Conservation (phyloP, 35 echinoderm and acorn worm species). For the Ophioderma brevispina region DNA sequence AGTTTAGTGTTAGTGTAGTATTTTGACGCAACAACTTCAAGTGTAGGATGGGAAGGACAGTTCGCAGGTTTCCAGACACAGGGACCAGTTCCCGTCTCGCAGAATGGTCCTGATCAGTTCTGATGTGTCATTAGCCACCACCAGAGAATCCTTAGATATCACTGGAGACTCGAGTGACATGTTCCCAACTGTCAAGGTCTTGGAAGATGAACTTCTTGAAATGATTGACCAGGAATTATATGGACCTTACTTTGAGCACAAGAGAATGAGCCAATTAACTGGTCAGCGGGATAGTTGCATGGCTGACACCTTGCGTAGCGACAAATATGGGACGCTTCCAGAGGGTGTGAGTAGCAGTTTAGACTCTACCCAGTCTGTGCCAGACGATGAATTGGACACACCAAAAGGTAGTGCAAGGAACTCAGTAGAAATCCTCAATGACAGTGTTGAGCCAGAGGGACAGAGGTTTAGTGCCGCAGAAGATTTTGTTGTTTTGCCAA, state of each 20-base stretch:
- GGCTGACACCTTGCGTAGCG: neutral
- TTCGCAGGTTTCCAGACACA: neutral
- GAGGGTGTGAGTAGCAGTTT: too few relatives aligned
- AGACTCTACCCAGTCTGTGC: neutral
- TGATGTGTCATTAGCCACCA: neutral
- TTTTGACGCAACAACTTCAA: neutral
- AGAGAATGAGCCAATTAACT: conserved; percentile 6
- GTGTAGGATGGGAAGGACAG: neutral
- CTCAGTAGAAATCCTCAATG: neutral
- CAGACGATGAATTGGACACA: neutral
- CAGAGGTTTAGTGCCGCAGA: neutral
- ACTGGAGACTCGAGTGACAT: neutral
- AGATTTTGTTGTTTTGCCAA: conserved; percentile 81
- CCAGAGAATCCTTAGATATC: neutral
- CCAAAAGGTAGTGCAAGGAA: neutral
- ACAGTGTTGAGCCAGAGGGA: neutral
- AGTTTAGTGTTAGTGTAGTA: neutral
- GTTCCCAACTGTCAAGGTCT: conserved; percentile 6
- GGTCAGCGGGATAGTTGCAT: neutral
- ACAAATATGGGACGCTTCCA: neutral
- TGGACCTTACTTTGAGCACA: conserved; percentile 75
- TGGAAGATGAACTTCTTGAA: conserved; percentile 83
- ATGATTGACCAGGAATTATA: conserved; percentile 91
- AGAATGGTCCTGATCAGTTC: neutral
- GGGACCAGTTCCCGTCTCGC: neutral